Evolutionary conservation across 2,888 invertebrate species (phyloP).

Genomic region (Eilema caniola): DNA sequence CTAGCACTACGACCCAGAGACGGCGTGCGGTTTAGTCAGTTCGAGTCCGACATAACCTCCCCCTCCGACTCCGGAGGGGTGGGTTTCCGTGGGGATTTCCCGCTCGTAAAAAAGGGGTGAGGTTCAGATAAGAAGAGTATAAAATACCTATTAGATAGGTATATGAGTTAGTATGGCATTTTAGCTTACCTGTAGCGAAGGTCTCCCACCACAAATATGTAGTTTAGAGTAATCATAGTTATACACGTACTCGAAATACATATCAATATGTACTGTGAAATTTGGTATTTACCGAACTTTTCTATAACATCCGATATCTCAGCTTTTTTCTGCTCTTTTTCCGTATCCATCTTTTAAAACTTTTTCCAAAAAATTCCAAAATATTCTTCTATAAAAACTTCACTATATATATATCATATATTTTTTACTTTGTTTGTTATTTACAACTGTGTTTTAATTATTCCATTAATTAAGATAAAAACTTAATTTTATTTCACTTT

Average conservation of each 20-base stretch:
- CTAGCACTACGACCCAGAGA: no score
- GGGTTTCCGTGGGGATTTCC: no score
- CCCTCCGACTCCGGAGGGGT: no score
- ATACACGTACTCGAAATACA: conserved; percentile 66
- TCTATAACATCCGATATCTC: conserved; percentile 66
- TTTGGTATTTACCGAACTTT: conserved; percentile 79
- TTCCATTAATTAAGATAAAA: background rate
- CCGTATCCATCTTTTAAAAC: background rate
- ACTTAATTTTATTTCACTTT: background rate
- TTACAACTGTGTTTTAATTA: background rate
- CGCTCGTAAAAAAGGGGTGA: no score
- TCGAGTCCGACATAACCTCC: no score
- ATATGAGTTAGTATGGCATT: background rate
- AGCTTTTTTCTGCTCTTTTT: conserved; percentile 35
- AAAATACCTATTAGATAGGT: no score
- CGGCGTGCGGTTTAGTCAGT: no score
- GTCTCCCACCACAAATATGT: conserved; percentile 73
- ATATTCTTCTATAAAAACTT: background rate
- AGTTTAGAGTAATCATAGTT: conserved; percentile 73
- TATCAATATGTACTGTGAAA: conserved; percentile 64
- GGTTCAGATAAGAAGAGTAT: no score
- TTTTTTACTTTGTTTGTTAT: background rate
- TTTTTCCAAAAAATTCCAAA: background rate
- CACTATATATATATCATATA: background rate
- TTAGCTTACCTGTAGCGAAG: conserved; percentile 67